phyloP scores from a whole-genome alignment of 1,140 invertebrate genomes.

The Macrostomum lignano region DNA sequence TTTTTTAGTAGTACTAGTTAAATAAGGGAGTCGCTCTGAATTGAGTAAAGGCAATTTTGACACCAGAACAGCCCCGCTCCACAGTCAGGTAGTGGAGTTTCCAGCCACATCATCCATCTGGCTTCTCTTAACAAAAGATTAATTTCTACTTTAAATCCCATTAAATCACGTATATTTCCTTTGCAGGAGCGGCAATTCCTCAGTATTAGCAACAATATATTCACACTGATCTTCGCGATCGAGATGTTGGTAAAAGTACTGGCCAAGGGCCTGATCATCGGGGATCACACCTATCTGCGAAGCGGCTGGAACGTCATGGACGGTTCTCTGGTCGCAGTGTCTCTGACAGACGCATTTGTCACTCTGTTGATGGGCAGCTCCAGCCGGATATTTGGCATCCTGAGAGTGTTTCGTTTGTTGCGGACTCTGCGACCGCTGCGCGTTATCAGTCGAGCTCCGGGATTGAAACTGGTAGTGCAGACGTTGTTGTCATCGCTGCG shows the following conservation, averaged over 20 bases:
- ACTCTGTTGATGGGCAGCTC: slow-evolving; percentile 61
- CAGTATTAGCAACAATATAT: slow-evolving; percentile 67
- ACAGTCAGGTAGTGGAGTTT: too few relatives aligned
- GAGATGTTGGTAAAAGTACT: slow-evolving; percentile 95
- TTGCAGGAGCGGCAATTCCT: slow-evolving; percentile 53
- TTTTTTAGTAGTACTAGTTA: too few relatives aligned
- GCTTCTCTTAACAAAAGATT: too few relatives aligned
- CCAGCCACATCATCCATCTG: too few relatives aligned
- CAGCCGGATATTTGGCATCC: slow-evolving; percentile 81
- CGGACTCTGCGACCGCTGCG: slow-evolving; percentile 63
- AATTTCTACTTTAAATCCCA: too few relatives aligned
- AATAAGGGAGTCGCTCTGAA: too few relatives aligned
- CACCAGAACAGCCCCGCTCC: too few relatives aligned
- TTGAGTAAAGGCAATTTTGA: too few relatives aligned
- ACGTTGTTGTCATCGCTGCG: slow-evolving; percentile 78
- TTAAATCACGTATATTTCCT: too few relatives aligned
- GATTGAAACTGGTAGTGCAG: slow-evolving; percentile 90
- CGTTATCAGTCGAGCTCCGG: slow-evolving; percentile 91
- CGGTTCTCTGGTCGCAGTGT: slow-evolving; percentile 77
- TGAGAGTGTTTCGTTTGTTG: slow-evolving; percentile 76
- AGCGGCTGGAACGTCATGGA: slow-evolving; percentile 99
- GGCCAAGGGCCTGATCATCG: slow-evolving; percentile 70
- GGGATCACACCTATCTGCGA: slow-evolving; percentile 69
- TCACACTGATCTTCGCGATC: slow-evolving; percentile 71
- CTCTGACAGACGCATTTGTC: slow-evolving; percentile 77